Conservation (phyloP, 1,140 invertebrate genomes). For the Chrysopa pallens region DNA sequence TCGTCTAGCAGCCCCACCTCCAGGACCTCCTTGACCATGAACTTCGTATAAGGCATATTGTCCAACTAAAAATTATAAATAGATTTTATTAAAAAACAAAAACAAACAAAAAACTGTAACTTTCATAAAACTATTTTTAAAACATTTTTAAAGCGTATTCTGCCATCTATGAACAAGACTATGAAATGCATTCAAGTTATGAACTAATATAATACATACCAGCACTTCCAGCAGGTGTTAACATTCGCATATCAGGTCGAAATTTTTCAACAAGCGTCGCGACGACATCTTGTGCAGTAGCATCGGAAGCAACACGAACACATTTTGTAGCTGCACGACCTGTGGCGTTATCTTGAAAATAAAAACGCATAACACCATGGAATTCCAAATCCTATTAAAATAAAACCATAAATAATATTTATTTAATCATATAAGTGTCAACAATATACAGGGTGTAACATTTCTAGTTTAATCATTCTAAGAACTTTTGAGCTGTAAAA, state of each 20-base stretch:
- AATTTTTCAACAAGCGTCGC: conserved; percentile 96
- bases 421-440: background rate
- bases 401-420: conserved; percentile 5
- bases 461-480: too few relatives aligned
- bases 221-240: conserved; percentile 54
- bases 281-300: conserved; percentile 86
- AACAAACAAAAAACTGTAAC: too few relatives aligned
- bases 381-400: conserved; percentile 84
- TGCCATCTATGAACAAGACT: too few relatives aligned
- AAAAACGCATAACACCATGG: conserved; percentile 97
- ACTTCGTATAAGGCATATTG: conserved; percentile 91
- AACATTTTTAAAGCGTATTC: too few relatives aligned
- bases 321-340: conserved; percentile 99
- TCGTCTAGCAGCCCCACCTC: conserved; percentile 69
- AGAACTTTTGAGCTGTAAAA: too few relatives aligned
- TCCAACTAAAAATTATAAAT: background rate
- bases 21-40: conserved; percentile 65
- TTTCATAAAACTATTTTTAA: too few relatives aligned
- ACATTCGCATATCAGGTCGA: conserved; percentile 97
- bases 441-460: too few relatives aligned
- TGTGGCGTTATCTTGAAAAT: conserved; percentile 88
- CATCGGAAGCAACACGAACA: conserved; percentile 89
- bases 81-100: too few relatives aligned
- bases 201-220: background rate
- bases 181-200: too few relatives aligned